Conservation (phyloP, 2,797 vertebrate species). For the Morelia viridis region DNA sequence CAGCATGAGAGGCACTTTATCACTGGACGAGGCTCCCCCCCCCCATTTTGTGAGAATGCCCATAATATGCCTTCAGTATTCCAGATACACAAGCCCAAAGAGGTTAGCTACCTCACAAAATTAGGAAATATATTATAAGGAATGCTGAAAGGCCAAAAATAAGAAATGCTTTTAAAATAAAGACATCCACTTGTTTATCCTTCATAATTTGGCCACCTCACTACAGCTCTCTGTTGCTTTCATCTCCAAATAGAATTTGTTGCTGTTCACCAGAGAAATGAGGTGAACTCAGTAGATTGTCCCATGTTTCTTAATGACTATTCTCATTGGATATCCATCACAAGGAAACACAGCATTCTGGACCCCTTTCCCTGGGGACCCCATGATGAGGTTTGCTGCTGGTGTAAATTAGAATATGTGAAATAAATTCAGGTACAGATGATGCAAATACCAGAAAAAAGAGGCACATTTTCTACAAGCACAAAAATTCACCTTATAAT, state of each 20-base stretch:
- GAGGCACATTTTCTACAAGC: background rate
- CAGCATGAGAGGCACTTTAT: background rate
- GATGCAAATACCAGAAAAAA: background rate
- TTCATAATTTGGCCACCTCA: slow-evolving; percentile 22
- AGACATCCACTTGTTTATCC: slow-evolving; percentile 30
- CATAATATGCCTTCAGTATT: background rate
- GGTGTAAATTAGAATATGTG: slow-evolving; percentile 21
- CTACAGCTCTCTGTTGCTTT: background rate
- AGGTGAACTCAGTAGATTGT: slow-evolving; percentile 7
- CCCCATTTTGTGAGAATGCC: background rate
- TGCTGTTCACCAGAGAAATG: background rate
- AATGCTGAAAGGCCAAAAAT: background rate
- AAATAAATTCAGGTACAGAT: slow-evolving; percentile 1
- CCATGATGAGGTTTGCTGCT: slow-evolving; percentile 8
- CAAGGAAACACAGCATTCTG: background rate
- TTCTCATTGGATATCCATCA: slow-evolving; percentile 8
- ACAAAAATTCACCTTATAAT: background rate
- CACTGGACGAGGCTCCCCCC: background rate
- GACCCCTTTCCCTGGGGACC: background rate
- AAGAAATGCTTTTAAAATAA: background rate
- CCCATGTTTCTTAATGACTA: slow-evolving; percentile 13
- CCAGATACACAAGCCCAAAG: background rate
- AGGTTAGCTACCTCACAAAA: background rate
- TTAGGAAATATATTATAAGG: background rate
- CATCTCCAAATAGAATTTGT: slow-evolving; percentile 6